phyloP scores from a whole-genome alignment of 2,113 vertebrate genomes.

The Ceyx melanurus region DNA sequence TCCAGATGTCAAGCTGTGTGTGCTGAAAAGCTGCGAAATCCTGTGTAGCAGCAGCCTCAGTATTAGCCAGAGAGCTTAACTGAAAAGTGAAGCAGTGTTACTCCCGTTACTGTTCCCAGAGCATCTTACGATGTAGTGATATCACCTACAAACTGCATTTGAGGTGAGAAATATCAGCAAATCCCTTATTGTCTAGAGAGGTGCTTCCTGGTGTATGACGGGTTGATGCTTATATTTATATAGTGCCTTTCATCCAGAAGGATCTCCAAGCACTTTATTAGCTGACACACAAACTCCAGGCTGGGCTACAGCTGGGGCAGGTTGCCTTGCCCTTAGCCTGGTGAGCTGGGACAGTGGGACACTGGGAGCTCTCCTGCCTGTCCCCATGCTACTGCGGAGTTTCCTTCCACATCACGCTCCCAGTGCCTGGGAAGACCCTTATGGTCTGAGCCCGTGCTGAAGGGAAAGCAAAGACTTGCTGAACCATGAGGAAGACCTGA shows the following conservation, averaged over 20 bases:
- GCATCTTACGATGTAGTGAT: neutral
- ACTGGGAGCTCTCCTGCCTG: neutral
- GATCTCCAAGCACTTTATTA: conserved; percentile 69
- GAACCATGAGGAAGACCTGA: neutral
- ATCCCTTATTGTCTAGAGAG: neutral
- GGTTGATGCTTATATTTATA: neutral
- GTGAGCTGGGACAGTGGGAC: accelerated
- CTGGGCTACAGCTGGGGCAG: neutral
- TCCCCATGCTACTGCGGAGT: neutral
- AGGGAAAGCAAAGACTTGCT: neutral
- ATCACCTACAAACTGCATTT: accelerated
- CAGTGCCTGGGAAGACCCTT: neutral
- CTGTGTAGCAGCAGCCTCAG: neutral
- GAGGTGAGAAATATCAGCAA: neutral
- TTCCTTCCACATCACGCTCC: neutral
- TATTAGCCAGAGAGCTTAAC: neutral
- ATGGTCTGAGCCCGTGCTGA: neutral
- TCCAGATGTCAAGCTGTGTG: neutral
- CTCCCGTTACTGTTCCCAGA: neutral
- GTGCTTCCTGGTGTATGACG: neutral
- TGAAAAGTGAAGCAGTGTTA: accelerated
- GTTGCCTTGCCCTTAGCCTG: neutral
- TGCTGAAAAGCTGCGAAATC: neutral
- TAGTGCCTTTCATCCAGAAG: conserved; percentile 69
- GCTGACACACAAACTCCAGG: neutral